Evolutionary conservation across 2,888 invertebrate species (phyloP), one percentile per base, ranked within the genome.

Genomic region (Lasioglossum leucozonium): DNA sequence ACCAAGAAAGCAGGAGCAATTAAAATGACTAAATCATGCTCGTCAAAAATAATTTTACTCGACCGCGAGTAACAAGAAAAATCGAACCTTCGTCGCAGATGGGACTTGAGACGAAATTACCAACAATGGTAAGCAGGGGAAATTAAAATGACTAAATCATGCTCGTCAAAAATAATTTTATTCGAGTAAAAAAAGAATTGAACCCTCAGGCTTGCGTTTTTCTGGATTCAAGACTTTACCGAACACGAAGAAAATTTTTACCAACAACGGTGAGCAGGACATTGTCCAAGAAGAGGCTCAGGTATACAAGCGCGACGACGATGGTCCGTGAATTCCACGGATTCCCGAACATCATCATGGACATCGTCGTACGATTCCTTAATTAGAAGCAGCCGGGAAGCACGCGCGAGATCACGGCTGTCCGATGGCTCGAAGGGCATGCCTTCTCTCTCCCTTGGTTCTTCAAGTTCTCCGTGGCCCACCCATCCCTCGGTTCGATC

Each of bases 261-360:
- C 98, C 99, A 75, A 99, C 97, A 58, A 98, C 98, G 55, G 98
- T 98, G 72, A 98, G 96, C 37, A 99, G 96, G 86, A 98, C 97
- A 95, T 98, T 99, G 95, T 99, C 98, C 94, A 98, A 95, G 91
- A 98, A 96, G 93, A 98, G 96, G 2, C 98, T 97, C 85, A 97
- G 95, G 94, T 98, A 98, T 77, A 98, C 96, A 84, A 97, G 95
- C 40, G 95, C 89, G 80, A 97, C 96, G 76, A 96, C 92, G 67
- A 95, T 87, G 72, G 95, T 87, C 37, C 91, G 84, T 13, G 84
- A 85, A 55, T 84, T 82, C 37, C 55, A 80, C 55, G 79, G 47
- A 10, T 73, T 67, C 62, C 75, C 85, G 51, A 81, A 18, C 72
- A 71, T 90, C 47, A 37, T 67, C 83, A 8, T 87, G n/a, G 16